phyloP scores from a whole-genome alignment of 2,797 vertebrate species.

The Poeciliopsis gracilis region DNA sequence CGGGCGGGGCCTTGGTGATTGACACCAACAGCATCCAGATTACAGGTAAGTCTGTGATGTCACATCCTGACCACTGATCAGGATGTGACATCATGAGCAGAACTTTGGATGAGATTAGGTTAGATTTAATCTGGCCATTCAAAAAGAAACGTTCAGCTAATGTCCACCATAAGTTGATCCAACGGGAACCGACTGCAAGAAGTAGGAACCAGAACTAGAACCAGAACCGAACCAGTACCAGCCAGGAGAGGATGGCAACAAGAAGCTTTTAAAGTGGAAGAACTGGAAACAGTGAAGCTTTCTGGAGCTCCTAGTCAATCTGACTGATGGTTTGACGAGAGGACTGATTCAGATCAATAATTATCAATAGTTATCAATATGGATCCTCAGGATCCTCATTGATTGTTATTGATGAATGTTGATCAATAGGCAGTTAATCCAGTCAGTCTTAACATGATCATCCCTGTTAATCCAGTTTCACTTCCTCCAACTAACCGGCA shows the following conservation, averaged over 20 bases:
- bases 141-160: background rate
- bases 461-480: background rate
- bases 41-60: conserved; percentile 59
- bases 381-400: background rate
- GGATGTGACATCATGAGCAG: background rate
- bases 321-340: background rate
- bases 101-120: background rate
- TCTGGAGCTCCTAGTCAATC: background rate
- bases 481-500: background rate
- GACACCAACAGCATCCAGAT: conserved; percentile 69
- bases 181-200: background rate
- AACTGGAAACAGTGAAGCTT: background rate
- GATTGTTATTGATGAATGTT: no score
- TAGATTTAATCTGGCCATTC: background rate
- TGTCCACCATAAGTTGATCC: background rate
- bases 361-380: background rate
- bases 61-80: background rate
- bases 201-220: background rate
- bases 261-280: background rate
- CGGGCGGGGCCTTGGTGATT: conserved; percentile 49
- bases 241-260: background rate
- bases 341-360: background rate
- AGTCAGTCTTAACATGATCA: no score
- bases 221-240: background rate
- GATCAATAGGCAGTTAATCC: background rate